phyloP scores from a whole-genome alignment of 2,113 vertebrate genomes.

The Candoia aspera region DNA sequence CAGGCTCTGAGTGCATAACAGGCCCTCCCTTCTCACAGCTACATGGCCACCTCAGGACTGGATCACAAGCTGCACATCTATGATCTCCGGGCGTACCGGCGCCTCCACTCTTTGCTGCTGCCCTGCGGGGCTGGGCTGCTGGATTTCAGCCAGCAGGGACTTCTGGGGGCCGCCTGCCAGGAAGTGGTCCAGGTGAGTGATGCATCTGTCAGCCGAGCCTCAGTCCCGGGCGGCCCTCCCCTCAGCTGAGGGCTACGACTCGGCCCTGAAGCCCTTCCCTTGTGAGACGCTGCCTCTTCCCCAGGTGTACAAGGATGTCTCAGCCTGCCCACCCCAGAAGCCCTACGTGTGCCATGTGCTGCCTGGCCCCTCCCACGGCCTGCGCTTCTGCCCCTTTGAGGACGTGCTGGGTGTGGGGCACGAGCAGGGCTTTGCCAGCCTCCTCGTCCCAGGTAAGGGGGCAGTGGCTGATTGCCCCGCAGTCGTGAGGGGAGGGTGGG shows the following conservation, averaged over 20 bases:
- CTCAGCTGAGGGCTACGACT: constrained; percentile 41
- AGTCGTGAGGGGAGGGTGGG: too few relatives aligned
- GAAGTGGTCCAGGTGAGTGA: constrained; percentile 78
- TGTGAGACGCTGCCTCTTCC: fast-evolving
- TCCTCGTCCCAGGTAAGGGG: constrained; percentile 84
- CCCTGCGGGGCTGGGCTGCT: constrained; percentile 80
- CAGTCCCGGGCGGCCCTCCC: too few relatives aligned
- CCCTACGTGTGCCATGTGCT: constrained; percentile 87
- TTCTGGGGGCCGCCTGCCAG: constrained; percentile 80
- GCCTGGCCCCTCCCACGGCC: constrained; percentile 73
- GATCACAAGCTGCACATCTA: constrained; percentile 86
- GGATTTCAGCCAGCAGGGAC: constrained; percentile 80
- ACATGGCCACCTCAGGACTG: constrained; percentile 85
- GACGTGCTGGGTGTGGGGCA: constrained; percentile 89
- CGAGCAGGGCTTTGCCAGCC: constrained; percentile 84
- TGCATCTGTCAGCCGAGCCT: too few relatives aligned
- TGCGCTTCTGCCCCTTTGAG: constrained; percentile 88
- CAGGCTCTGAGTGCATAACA: too few relatives aligned
- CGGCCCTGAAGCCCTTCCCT: constrained; percentile 70
- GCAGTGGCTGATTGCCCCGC: too few relatives aligned
- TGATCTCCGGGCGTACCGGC: constrained; percentile 80
- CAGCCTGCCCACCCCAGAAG: constrained; percentile 66
- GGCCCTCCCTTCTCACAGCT: constrained; percentile 59
- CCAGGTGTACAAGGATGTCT: constrained; percentile 80
- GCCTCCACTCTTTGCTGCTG: constrained; percentile 78